Percentiles rank a stretch among this genome's conserved stretches.
phyloP scores from a whole-genome alignment of 2,113 vertebrate genomes.

The Odontesthes bonariensis region DNA sequence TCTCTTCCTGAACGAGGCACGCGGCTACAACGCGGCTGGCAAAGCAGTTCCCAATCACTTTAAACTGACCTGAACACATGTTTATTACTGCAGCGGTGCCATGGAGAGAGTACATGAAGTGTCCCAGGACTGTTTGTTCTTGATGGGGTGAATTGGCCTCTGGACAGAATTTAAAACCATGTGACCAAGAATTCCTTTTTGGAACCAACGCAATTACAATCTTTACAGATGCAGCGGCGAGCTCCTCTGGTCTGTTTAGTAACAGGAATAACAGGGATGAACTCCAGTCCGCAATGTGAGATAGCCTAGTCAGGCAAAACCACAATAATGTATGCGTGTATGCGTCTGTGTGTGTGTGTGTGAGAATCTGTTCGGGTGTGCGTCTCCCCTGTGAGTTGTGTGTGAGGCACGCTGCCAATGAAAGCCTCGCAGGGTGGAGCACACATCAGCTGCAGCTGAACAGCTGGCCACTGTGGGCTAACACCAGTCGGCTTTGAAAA shows the following conservation, averaged over 20 bases:
- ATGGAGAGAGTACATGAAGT: not conserved
- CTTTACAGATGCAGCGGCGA: not conserved
- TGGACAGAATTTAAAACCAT: conserved; percentile 18
- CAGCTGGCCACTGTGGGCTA: conserved; percentile 72
- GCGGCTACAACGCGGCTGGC: not conserved
- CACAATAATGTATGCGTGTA: conserved; percentile 42
- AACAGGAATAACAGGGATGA: conserved; percentile 37
- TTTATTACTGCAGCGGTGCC: not conserved
- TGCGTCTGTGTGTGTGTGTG: too few species aligned
- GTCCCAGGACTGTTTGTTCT: conserved; percentile 10
- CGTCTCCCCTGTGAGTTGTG: conserved; percentile 24
- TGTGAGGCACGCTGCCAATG: conserved; percentile 68
- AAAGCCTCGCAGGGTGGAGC: conserved; percentile 76
- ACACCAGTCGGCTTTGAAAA: conserved; percentile 42
- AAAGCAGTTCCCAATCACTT: not conserved
- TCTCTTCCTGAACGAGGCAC: not conserved
- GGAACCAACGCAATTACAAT: not conserved
- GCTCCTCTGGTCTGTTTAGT: conserved; percentile 30
- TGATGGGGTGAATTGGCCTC: conserved; percentile 5
- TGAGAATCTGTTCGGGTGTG: not conserved
- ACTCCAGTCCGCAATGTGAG: conserved; percentile 32
- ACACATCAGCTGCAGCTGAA: conserved; percentile 72
- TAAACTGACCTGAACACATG: not conserved
- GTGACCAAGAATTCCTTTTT: conserved; percentile 24
- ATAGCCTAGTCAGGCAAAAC: conserved; percentile 42